Evolutionary conservation across 2,113 vertebrate genomes (phyloP).

Genomic region (Nicator chloris): DNA sequence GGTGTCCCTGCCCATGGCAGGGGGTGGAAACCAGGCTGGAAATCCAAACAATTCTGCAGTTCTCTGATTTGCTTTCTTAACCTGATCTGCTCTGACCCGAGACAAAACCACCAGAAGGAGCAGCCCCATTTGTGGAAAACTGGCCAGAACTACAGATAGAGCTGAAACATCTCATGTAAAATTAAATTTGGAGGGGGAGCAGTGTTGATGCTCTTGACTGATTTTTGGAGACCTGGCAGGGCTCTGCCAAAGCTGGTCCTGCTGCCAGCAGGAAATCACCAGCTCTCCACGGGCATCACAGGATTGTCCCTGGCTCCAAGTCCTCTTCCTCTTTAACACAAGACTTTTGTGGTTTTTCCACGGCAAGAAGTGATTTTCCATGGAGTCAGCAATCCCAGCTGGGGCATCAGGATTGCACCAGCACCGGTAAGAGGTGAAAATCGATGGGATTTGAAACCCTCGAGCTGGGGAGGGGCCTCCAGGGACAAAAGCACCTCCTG

Average conservation of each 20-base stretch:
- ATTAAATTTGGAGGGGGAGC: not conserved
- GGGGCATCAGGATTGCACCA: not conserved
- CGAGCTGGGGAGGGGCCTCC: not conserved
- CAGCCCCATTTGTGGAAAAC: not conserved
- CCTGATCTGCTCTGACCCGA: not conserved
- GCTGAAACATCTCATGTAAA: not conserved
- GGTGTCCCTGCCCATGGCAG: not conserved
- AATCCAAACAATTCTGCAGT: not conserved
- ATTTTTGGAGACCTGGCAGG: not conserved
- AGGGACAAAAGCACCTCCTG: not conserved
- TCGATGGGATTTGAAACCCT: not conserved
- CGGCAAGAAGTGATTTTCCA: not conserved
- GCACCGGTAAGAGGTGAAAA: not conserved
- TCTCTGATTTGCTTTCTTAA: not conserved
- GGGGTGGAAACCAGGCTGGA: not conserved
- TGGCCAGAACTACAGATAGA: not conserved
- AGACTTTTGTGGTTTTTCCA: not conserved
- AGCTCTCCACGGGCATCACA: rapidly evolving
- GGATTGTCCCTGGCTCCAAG: not conserved
- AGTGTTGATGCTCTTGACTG: rapidly evolving
- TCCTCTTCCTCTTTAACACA: not conserved
- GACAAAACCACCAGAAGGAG: not conserved
- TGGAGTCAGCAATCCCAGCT: not conserved
- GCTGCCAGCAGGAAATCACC: not conserved
- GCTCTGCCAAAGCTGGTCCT: not conserved